A percentile compares a stretch with the other conserved stretches of the same genome.
Evolutionary conservation across 2,797 vertebrate species (phyloP).

Genomic region (Miichthys miiuy): DNA sequence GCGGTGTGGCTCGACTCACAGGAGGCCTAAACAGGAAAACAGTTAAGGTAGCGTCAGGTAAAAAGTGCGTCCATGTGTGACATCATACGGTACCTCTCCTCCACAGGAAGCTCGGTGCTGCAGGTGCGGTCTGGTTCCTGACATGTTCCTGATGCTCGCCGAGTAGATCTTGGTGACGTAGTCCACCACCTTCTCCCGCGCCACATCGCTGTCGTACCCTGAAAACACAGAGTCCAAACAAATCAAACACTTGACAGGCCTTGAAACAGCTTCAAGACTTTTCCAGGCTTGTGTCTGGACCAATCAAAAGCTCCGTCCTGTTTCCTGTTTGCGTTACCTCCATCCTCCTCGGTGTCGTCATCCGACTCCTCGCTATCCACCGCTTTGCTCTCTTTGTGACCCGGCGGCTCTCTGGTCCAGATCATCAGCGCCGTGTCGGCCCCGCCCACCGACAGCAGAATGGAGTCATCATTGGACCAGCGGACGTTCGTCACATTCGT

Average conservation of each 20-base stretch:
- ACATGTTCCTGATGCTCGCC: conserved; percentile 94
- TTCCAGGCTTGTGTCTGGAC: background rate
- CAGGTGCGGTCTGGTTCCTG: conserved; percentile 94
- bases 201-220: conserved; percentile 98
- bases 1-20: conserved; percentile 94
- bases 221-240: conserved; percentile 21
- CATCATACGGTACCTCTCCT: conserved; percentile 89
- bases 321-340: conserved; percentile 83
- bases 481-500: conserved; percentile 94
- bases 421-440: conserved; percentile 96
- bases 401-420: conserved; percentile 92
- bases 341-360: conserved; percentile 94
- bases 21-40: conserved; percentile 86
- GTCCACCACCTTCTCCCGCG: conserved; percentile 92
- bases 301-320: no score
- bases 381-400: conserved; percentile 92
- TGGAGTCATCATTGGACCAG: conserved; percentile 93
- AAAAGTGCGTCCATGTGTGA: background rate
- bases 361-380: conserved; percentile 98
- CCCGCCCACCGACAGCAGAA: conserved; percentile 94
- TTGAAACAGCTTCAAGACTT: background rate
- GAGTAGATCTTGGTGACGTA: conserved; percentile 95
- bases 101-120: conserved; percentile 91
- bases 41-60: background rate
- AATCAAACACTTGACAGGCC: no score